Conservation (phyloP, 2,888 invertebrate species). For the Unio pictorum region DNA sequence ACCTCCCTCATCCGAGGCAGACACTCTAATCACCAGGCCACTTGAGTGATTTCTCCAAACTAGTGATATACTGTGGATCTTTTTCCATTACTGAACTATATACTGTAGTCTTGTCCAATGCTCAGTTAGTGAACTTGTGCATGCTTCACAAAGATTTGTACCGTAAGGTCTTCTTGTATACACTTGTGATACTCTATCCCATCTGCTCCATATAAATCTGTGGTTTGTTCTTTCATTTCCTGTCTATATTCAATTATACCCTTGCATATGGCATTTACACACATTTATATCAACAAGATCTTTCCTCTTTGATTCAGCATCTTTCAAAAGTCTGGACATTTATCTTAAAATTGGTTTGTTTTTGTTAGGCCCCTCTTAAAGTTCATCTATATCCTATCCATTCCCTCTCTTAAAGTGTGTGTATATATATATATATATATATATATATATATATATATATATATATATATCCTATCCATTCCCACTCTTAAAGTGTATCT, state of each 20-base stretch:
- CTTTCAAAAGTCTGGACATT: conserved; percentile 12
- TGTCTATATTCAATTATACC: conserved; percentile 11
- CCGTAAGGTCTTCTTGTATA: conserved; percentile 8
- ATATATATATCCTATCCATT: no score
- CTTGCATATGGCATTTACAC: conserved; percentile 19
- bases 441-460: no score
- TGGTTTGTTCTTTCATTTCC: conserved; percentile 13
- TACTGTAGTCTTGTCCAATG: no score
- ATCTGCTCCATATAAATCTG: conserved; percentile 13
- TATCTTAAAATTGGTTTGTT: conserved; percentile 16
- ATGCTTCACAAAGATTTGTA: conserved; percentile 2
- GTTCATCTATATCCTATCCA: no score
- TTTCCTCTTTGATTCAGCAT: background rate
- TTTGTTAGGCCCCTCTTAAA: conserved; percentile 15
- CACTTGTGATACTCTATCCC: conserved; percentile 10
- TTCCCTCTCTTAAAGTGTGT: no score
- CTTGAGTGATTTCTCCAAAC: no score
- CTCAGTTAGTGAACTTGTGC: background rate
- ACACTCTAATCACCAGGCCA: no score
- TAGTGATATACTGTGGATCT: no score
- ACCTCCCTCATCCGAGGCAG: no score
- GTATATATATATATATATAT: no score
- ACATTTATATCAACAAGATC: conserved; percentile 11
- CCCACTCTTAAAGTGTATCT: no score
- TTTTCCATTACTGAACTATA: no score